A percentile compares a stretch with the other conserved stretches of the same genome.
phyloP scores from a whole-genome alignment of 2,797 vertebrate genomes.

The Acanthurus tractus region DNA sequence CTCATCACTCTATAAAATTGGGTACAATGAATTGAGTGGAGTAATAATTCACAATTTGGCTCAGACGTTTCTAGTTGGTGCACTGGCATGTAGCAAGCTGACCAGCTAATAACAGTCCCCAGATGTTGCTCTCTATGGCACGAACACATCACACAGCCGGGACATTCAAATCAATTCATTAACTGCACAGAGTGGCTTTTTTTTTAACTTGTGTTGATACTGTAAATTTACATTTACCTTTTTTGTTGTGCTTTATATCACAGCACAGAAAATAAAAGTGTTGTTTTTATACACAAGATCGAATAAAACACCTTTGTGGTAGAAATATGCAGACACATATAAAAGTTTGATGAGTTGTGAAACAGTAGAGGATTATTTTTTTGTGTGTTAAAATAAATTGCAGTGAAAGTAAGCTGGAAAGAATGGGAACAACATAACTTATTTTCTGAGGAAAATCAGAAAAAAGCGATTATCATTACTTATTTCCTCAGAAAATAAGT shows the following conservation, averaged over 20 bases:
- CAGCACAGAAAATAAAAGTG: not conserved
- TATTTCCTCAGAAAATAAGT: no score
- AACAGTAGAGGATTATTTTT: not conserved
- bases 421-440: no score
- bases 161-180: not conserved
- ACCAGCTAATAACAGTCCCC: slow-evolving; percentile 45
- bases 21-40: not conserved
- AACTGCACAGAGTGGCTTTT: not conserved
- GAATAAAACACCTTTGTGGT: not conserved
- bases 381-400: not conserved
- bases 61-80: slow-evolving; percentile 71
- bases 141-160: not conserved
- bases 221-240: not conserved
- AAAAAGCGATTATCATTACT: no score
- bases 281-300: not conserved
- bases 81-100: slow-evolving; percentile 66
- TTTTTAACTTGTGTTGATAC: not conserved
- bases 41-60: slow-evolving; percentile 29
- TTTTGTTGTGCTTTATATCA: not conserved
- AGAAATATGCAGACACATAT: not conserved
- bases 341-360: not conserved
- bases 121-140: not conserved
- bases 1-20: not conserved
- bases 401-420: not conserved
- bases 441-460: no score